A percentile compares a stretch with the other conserved stretches of the same genome.
phyloP scores from a whole-genome alignment of 2,113 vertebrate genomes.

The Axis porcinus region DNA sequence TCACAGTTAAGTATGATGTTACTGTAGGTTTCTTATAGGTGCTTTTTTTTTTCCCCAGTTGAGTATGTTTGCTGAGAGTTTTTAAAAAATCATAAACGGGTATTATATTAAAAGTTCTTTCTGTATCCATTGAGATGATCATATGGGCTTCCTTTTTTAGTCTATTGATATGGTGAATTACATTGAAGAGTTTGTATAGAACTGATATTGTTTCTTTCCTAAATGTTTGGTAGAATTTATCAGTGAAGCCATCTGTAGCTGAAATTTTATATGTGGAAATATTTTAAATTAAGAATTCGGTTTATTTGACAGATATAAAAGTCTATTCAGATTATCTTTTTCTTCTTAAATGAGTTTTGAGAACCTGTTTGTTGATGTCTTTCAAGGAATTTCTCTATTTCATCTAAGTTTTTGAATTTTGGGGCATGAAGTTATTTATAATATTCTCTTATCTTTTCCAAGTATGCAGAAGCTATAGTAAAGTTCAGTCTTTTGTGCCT shows the following conservation, averaged over 20 bases:
- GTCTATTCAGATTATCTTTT: neutral
- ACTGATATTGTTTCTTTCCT: neutral
- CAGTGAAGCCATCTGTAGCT: neutral
- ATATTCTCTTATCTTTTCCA: neutral
- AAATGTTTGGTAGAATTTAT: neutral
- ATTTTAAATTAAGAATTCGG: neutral
- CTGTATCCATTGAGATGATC: neutral
- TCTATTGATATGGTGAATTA: neutral
- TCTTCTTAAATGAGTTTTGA: neutral
- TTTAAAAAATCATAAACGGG: neutral
- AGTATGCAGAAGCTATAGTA: neutral
- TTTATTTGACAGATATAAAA: neutral
- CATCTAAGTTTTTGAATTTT: neutral
- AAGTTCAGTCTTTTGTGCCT: neutral
- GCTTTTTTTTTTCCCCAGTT: neutral
- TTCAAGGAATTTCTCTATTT: slow-evolving; percentile 36
- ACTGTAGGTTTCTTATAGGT: neutral
- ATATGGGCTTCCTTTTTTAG: neutral
- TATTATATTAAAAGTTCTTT: slow-evolving; percentile 13
- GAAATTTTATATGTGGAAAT: neutral
- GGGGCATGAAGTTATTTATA: neutral
- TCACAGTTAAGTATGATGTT: neutral
- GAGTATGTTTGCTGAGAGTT: neutral
- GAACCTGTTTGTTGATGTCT: neutral
- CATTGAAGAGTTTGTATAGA: neutral